Evolutionary conservation across 2,888 invertebrate genomes (phyloP), one percentile per base, ranked within the genome.

Genomic region (Linyphia triangularis): DNA sequence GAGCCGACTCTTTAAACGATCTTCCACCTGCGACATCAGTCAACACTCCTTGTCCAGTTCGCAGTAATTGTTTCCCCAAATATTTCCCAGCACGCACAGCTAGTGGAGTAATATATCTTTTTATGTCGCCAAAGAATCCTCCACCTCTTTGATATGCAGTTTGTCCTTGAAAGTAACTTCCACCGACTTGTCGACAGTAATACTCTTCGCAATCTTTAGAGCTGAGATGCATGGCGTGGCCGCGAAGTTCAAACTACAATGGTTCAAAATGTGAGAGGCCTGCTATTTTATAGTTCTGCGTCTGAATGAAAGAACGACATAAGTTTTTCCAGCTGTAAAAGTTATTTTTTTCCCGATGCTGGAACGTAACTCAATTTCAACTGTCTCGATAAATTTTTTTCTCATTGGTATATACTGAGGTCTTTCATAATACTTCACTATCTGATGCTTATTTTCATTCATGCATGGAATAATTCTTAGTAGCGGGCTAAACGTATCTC

Each of bases 381-480:
- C 65, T 19, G 73, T 65, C 19, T 86, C 86, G 4, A 86, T 1
- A 57, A 37, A 65, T 16, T 19, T 33, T 57, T 73, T 86, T 37
- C 57, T 13, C 2, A 65, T 9, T 1, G 65, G 65, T 65, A 86
- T 51, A 19, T 78, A 86, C 1, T 73, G n/a, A 22, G 73, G 57
- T 24, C 13, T 63, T 0, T 72, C n/a, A 43, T 85, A 85, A 22
- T 78, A 24, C 22, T 61, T 78, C 0, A 86, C 81, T 0, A 86
- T 81, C 16, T 86, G 81, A 22, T 73, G 81, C n/a, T 63, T 22
- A 65, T 26, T 73, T 40, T 75, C 81, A 43, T 33, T 81, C 78
- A 75, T 59, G 10, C 73, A 73, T 1, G 88, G 88, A 7, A 88
- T 82, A 6, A 88, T 67, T 37, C 88, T 30, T 5, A 88, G 22